These are phyloP conservation scores for Chloroceryle aenea DNA, from an alignment of 2,113 vertebrate genomes.

Conservation along the genomic window DNA sequence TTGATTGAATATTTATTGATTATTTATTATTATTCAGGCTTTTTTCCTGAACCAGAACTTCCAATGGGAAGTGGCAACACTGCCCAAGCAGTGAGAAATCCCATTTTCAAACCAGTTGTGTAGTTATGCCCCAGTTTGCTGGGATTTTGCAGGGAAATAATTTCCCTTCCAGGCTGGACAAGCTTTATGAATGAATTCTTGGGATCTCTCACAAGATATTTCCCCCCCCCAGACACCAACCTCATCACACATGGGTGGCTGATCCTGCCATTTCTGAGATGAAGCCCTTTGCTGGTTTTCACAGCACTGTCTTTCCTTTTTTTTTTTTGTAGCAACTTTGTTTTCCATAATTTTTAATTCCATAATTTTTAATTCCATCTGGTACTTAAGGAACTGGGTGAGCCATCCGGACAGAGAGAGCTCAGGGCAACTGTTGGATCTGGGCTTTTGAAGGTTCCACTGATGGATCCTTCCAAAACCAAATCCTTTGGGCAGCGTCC, in stretches of 20 bases:
- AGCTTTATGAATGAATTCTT: neutral
- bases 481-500: neutral
- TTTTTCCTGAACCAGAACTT: neutral
- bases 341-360: neutral
- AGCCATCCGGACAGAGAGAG: accelerated
- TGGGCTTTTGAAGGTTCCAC: neutral
- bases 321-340: neutral
- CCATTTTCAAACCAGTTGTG: neutral
- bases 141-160: neutral
- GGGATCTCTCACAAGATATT: neutral
- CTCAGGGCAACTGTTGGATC: neutral
- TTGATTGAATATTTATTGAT: too few species aligned
- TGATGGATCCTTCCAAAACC: neutral
- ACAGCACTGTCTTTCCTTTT: neutral
- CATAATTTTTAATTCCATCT: too few species aligned
- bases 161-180: neutral
- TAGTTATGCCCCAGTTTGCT: neutral
- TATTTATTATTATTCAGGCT: neutral
- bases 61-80: neutral
- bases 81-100: neutral
- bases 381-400: neutral
- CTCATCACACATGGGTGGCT: neutral
- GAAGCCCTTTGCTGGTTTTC: neutral
- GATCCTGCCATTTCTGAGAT: neutral
- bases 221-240: accelerated